Conservation (phyloP, 2,113 vertebrate species). For the Chloropsis hardwickii region DNA sequence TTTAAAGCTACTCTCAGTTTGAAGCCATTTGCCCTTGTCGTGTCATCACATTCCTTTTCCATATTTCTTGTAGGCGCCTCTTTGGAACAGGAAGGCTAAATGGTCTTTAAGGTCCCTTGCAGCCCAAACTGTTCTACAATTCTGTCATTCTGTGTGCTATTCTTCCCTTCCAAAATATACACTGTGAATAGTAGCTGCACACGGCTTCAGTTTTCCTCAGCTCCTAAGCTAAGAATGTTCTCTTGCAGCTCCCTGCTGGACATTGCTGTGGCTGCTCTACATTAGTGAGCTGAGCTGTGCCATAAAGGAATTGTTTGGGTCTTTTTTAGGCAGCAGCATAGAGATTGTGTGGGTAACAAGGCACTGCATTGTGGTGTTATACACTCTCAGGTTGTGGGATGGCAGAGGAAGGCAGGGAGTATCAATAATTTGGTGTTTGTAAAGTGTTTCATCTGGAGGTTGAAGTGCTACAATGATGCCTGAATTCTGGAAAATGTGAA, state of each 20-base stretch:
- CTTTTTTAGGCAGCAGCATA: background rate
- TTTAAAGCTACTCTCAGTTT: background rate
- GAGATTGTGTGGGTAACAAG: background rate
- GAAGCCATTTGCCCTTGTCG: background rate
- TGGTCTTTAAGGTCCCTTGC: background rate
- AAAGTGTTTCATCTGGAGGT: background rate
- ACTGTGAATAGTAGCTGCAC: background rate
- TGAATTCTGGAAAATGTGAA: background rate
- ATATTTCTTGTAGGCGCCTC: background rate
- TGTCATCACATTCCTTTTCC: background rate
- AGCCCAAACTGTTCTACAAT: background rate
- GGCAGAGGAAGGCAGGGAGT: background rate
- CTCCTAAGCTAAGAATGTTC: background rate
- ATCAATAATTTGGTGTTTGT: background rate
- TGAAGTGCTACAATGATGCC: background rate
- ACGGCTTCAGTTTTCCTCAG: background rate
- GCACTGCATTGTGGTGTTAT: background rate
- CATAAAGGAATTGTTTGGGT: rapidly evolving
- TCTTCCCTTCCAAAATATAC: background rate
- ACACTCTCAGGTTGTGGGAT: background rate
- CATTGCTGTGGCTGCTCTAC: background rate
- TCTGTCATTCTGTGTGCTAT: rapidly evolving
- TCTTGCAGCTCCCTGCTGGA: background rate
- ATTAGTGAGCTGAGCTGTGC: background rate
- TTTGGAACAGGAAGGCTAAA: background rate